phyloP scores from a whole-genome alignment of 1,140 invertebrate genomes.

The Drosophila pseudoobscura region DNA sequence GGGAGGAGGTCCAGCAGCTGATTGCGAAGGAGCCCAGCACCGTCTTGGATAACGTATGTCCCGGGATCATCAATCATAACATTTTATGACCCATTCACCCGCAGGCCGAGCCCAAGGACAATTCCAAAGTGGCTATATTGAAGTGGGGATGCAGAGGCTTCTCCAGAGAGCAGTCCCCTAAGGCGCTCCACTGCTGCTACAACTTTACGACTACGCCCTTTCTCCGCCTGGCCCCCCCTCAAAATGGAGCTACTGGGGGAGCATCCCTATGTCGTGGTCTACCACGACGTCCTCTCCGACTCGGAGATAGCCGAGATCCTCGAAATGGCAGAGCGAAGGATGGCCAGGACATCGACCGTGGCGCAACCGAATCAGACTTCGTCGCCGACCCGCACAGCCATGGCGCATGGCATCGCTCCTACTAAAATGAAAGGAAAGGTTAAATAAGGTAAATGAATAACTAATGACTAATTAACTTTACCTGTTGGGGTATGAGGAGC shows the following conservation, averaged over 20 bases:
- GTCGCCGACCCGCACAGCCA: neutral
- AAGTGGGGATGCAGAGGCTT: neutral
- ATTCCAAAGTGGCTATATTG: too few relatives aligned
- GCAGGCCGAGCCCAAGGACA: too few relatives aligned
- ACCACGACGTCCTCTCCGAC: constrained; percentile 94
- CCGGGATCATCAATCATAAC: too few relatives aligned
- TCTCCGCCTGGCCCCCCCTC: constrained; percentile 92
- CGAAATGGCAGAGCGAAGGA: neutral
- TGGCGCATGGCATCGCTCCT: too few relatives aligned
- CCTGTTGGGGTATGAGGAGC: too few relatives aligned
- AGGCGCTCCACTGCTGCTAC: constrained; percentile 90
- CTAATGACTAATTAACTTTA: too few relatives aligned
- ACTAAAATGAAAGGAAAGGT: too few relatives aligned
- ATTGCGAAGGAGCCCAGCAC: neutral
- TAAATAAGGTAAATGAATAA: too few relatives aligned
- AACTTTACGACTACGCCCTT: constrained; percentile 88
- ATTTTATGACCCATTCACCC: too few relatives aligned
- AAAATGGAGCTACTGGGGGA: constrained; percentile 94
- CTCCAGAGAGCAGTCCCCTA: constrained; percentile 28
- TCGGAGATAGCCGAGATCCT: constrained; percentile 88
- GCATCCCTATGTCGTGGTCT: constrained; percentile 93
- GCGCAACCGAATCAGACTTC: too few relatives aligned
- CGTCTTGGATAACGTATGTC: neutral
- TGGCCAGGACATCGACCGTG: too few relatives aligned
- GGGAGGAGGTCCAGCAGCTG: too few relatives aligned